Base-by-base conservation (phyloP, 2,113 vertebrate genomes). In the Solea senegalensis region DNA sequence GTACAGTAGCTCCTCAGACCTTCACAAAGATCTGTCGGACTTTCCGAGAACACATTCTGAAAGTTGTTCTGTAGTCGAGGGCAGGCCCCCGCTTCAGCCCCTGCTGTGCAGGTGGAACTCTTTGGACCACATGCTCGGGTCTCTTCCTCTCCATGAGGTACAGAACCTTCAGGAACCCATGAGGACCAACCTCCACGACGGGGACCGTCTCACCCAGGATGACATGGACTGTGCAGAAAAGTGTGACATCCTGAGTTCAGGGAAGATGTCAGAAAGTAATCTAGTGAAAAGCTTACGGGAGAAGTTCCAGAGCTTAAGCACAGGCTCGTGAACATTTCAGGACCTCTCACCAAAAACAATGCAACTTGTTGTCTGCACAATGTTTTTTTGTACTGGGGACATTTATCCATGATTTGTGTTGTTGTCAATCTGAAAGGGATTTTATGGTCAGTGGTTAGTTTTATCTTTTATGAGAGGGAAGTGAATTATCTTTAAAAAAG, bases 281-380 rank as follows among this genome's bases (percentile, higher is more conserved):
- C 84, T 95, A 2, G 97, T 98, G 72, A 96, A 91, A 89, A 96
- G 95, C 89, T 94, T 99, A 68, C 91, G 95, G 63, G 95, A 96
- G 62, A 98, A 95, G 69, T 98, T 98, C 75, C 97, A 97, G 92
- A 96, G 92, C 75, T 90, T 96, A 3, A 94, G 95, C 13, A 85
- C 94, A 1, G 78, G 84, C 72, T 95, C 91, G 11, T 95, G 69
- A 88, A 70, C 27, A 8, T 50, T n/a, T 73, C 46, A 61, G 65
- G 52, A 83, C 62, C 57, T 58, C 14, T 73, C 51, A 43, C 27
- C 51, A 9, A 61, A 59, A 79, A 69, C 4, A 74, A 54, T 49
- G 12, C 52, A 78, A 53, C 21, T 41, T 69, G 45, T 44, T 72
- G 39, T 66, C 39, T 75, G 48, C 52, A 60, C 27, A 53, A 4